These are phyloP conservation scores for Amphiprion percula DNA, from an alignment of 2,113 vertebrate genomes.

Conservation along the genomic window DNA sequence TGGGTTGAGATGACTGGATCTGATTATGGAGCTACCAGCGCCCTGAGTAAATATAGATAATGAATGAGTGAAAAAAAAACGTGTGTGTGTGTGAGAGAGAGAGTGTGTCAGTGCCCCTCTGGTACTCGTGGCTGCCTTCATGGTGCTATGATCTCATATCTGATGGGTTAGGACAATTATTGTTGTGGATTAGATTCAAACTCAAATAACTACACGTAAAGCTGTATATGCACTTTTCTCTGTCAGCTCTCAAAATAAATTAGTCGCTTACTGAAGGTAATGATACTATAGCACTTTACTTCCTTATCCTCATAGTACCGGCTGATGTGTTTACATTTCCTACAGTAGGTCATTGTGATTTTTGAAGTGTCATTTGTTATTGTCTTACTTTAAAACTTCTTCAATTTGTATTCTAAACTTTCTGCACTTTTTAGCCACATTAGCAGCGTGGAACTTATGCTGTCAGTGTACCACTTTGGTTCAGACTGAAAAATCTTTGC, in stretches of 20 bases:
- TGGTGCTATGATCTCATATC: slow-evolving; percentile 20
- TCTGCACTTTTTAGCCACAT: too few relatives aligned
- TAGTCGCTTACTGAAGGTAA: not conserved
- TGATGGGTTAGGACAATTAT: slow-evolving; percentile 29
- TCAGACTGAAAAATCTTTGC: too few relatives aligned
- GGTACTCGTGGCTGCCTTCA: slow-evolving; percentile 39
- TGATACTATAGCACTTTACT: not conserved
- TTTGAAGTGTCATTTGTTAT: too few relatives aligned
- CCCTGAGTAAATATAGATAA: slow-evolving; percentile 59
- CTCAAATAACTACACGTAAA: slow-evolving; percentile 39
- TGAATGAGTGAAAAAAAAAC: slow-evolving; percentile 39
- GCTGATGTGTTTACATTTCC: too few relatives aligned
- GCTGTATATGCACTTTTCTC: slow-evolving; percentile 5
- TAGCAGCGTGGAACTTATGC: too few relatives aligned
- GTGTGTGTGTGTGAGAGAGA: not conserved
- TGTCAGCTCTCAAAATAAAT: slow-evolving; percentile 20
- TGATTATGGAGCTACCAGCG: slow-evolving; percentile 64
- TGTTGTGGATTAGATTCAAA: slow-evolving; percentile 19
- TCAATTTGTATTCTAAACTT: too few relatives aligned
- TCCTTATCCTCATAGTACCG: too few relatives aligned
- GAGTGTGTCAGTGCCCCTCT: slow-evolving; percentile 18
- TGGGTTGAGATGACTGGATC: slow-evolving; percentile 68
- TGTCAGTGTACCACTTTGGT: too few relatives aligned
- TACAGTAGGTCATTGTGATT: too few relatives aligned
- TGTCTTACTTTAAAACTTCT: too few relatives aligned